Evolutionary conservation across 2,888 invertebrate species (phyloP).

Genomic region (Cantharis rustica): DNA sequence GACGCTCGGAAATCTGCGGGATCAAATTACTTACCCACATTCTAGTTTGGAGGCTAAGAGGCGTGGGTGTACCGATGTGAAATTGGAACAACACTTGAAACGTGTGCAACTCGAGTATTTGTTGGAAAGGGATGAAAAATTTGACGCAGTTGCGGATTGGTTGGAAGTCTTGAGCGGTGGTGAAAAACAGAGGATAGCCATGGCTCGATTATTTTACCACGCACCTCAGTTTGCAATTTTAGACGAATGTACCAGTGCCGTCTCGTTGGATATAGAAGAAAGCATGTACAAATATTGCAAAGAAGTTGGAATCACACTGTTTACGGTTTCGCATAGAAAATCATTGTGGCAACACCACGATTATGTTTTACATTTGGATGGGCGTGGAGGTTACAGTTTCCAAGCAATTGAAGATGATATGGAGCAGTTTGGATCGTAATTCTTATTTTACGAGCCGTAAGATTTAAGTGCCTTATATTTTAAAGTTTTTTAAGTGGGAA

Average conservation of each 20-base stretch:
- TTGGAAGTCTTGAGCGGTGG: slow-evolving; percentile 98
- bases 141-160: slow-evolving; percentile 97
- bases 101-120: slow-evolving; percentile 86
- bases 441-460: neutral
- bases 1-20: slow-evolving; percentile 93
- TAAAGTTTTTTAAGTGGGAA: neutral
- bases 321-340: slow-evolving; percentile 97
- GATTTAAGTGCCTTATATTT: neutral
- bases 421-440: slow-evolving; percentile 92
- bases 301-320: slow-evolving; percentile 86
- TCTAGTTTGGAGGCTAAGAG: slow-evolving; percentile 82
- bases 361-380: slow-evolving; percentile 95
- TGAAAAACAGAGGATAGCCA: slow-evolving; percentile 98
- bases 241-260: slow-evolving; percentile 98
- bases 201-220: slow-evolving; percentile 97
- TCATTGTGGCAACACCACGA: slow-evolving; percentile 97
- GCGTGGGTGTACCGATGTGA: slow-evolving; percentile 77
- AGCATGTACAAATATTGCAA: slow-evolving; percentile 95
- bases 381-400: slow-evolving; percentile 88
- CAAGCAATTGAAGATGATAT: slow-evolving; percentile 84
- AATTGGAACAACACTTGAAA: slow-evolving; percentile 76
- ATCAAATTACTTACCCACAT: slow-evolving; percentile 93
- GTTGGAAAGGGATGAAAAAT: slow-evolving; percentile 80
- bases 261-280: slow-evolving; percentile 97
- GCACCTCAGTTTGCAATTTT: slow-evolving; percentile 97